phyloP scores from a whole-genome alignment of 92 coral and sea anemone genomes.

The Meandrina meandrites region DNA sequence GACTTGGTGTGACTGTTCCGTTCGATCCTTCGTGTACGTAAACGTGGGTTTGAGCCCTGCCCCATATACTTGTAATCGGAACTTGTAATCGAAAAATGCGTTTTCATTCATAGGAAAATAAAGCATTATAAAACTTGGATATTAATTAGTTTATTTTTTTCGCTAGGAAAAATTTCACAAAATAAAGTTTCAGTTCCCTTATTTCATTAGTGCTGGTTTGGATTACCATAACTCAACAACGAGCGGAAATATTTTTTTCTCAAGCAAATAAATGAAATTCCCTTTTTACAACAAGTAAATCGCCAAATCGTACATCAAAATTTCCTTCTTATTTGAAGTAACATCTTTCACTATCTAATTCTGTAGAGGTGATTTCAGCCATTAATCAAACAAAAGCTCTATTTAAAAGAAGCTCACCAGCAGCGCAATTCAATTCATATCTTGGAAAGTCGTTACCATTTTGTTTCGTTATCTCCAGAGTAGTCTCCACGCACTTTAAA shows the following conservation, averaged over 20 bases:
- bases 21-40: background rate
- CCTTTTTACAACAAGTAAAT: background rate
- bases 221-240: constrained; percentile 8
- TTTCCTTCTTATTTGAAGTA: background rate
- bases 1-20: constrained; percentile 1
- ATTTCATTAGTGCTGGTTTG: background rate
- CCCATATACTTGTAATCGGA: too few species aligned
- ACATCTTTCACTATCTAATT: constrained; percentile 8
- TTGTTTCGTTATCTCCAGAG: background rate
- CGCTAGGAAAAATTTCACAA: background rate
- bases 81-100: background rate
- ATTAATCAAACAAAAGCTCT: background rate
- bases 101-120: background rate
- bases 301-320: background rate
- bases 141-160: background rate
- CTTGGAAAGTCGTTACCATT: background rate
- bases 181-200: background rate
- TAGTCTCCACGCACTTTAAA: background rate
- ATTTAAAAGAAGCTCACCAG: constrained; percentile 15
- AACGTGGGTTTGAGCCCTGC: background rate
- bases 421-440: background rate
- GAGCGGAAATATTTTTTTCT: background rate
- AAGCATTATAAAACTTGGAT: background rate
- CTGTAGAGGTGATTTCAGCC: constrained; percentile 19
- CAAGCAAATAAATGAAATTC: background rate